Evolutionary conservation across 2,797 vertebrate species (phyloP).

Genomic region (Apodemus agrarius): DNA sequence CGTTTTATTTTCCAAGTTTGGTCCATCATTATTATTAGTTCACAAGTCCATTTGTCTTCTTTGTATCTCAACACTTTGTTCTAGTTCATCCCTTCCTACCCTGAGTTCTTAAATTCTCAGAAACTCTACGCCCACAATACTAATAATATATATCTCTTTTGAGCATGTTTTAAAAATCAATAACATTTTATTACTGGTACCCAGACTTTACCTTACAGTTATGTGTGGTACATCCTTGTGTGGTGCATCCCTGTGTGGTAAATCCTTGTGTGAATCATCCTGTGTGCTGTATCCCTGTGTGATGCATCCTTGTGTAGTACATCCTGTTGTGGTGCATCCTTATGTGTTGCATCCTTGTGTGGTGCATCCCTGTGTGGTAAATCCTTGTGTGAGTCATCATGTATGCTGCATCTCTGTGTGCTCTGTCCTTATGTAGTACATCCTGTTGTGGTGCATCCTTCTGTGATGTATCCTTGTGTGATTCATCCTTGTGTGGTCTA

Average conservation of each 20-base stretch:
- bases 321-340: too few species aligned
- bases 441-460: not conserved
- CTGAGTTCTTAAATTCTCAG: not conserved
- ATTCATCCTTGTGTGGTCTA: too few species aligned
- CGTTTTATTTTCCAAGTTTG: not conserved
- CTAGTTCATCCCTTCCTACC: not conserved
- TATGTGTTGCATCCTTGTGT: too few species aligned
- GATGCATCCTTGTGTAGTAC: too few species aligned
- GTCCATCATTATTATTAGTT: not conserved
- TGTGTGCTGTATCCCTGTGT: too few species aligned
- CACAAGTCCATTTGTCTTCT: not conserved
- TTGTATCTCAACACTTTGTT: not conserved
- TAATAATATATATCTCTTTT: not conserved
- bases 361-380: too few species aligned
- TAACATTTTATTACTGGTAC: not conserved
- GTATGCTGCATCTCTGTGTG: not conserved
- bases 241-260: too few species aligned
- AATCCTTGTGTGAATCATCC: too few species aligned
- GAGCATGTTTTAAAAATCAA: not conserved
- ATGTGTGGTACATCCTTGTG: fast-evolving
- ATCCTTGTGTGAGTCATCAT: too few species aligned
- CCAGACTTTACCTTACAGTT: not conserved
- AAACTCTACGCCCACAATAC: not conserved
- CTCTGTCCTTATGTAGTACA: not conserved
- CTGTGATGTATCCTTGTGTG: too few species aligned